These are phyloP conservation scores for Parochlus steinenii DNA, from an alignment of 2,888 invertebrate species.

Conservation along the genomic window DNA sequence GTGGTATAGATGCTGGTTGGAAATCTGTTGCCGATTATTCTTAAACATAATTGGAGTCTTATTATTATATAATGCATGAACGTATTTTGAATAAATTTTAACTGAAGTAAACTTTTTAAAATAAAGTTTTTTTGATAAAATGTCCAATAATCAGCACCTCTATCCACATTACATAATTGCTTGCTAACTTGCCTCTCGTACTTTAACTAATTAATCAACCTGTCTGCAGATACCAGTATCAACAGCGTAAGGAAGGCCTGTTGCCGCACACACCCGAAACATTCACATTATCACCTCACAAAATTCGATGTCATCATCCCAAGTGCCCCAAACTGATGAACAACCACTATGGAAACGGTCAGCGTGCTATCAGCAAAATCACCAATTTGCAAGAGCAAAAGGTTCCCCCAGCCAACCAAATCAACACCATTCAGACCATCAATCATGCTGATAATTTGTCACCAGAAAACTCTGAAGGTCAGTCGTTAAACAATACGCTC, in stretches of 20 bases:
- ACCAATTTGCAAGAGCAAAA: constrained; percentile 30
- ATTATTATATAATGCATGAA: no score
- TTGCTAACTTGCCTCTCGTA: not conserved
- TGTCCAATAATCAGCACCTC: no score
- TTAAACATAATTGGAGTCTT: no score
- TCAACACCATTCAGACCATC: constrained; percentile 14
- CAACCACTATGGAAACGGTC: constrained; percentile 3
- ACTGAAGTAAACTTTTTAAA: no score
- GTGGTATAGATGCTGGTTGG: no score
- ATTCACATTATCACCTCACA: constrained; percentile 29
- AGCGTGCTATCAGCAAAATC: constrained; percentile 14
- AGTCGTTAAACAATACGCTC: constrained; percentile 15
- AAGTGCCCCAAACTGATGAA: constrained; percentile 26
- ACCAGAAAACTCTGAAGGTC: constrained; percentile 29
- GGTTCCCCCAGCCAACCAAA: constrained; percentile 18
- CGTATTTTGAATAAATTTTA: no score
- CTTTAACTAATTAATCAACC: not conserved
- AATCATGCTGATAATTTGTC: constrained; percentile 17
- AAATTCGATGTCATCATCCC: constrained; percentile 30
- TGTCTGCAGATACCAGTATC: constrained; percentile 25
- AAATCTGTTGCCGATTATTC: no score
- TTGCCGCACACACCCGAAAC: constrained; percentile 27
- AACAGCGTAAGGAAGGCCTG: constrained; percentile 29
- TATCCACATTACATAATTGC: no score
- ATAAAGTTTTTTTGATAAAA: no score